Conservation (phyloP, 2,113 vertebrate species). For the Dipodomys merriami region DNA sequence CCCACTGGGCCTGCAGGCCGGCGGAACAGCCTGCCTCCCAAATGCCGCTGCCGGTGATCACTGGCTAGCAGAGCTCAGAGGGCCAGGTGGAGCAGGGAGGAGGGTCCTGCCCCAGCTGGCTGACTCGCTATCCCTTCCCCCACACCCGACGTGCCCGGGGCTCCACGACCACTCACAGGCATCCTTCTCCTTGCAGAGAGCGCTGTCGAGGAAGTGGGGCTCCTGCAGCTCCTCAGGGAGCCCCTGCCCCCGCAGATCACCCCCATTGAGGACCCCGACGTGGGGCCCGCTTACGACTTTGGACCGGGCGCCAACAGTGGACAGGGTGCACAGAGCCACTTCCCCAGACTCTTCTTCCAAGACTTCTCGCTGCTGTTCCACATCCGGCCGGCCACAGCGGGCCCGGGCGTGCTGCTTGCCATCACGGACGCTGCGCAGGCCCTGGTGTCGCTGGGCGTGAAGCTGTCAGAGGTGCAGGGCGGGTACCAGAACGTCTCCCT, state of each 20-base stretch:
- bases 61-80: neutral
- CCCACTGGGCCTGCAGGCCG: neutral
- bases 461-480: slow-evolving; percentile 85
- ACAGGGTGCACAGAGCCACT: slow-evolving; percentile 90
- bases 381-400: slow-evolving; percentile 88
- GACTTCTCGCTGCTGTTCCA: slow-evolving; percentile 94
- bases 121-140: no score
- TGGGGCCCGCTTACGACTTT: slow-evolving; percentile 88
- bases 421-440: slow-evolving; percentile 90
- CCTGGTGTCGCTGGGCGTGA: slow-evolving; percentile 91
- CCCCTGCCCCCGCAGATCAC: slow-evolving; percentile 89
- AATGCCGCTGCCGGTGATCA: no score
- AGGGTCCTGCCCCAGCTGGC: neutral
- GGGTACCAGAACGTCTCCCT: slow-evolving; percentile 90
- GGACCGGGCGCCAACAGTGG: slow-evolving; percentile 88
- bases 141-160: no score
- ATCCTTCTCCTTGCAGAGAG: slow-evolving; percentile 85
- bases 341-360: slow-evolving; percentile 91
- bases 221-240: slow-evolving; percentile 93
- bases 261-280: slow-evolving; percentile 85
- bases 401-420: slow-evolving; percentile 90
- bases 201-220: slow-evolving; percentile 85
- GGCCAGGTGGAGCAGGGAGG: accelerated
- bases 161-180: neutral
- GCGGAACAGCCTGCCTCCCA: no score